These are phyloP conservation scores for Aporophyla nigra DNA, from an alignment of 2,888 invertebrate species.

Conservation along the genomic window DNA sequence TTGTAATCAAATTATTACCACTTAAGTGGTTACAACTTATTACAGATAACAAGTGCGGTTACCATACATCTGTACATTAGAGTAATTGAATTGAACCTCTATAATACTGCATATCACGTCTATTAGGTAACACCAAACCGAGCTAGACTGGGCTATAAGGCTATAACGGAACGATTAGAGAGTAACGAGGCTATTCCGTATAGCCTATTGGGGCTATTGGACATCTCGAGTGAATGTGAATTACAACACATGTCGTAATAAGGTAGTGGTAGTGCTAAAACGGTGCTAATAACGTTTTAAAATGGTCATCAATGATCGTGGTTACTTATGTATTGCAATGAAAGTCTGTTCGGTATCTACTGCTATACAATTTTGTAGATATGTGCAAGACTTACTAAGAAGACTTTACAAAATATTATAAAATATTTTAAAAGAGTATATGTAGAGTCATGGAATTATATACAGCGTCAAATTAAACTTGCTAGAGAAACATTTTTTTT, in stretches of 20 bases:
- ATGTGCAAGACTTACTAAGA: neutral
- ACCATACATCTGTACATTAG: neutral
- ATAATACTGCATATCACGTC: constrained; percentile 3
- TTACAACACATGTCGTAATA: constrained; percentile 27
- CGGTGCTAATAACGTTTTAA: constrained; percentile 38
- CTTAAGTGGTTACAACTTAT: neutral
- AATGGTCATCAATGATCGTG: constrained; percentile 22
- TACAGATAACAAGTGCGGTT: neutral
- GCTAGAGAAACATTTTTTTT: no score
- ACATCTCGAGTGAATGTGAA: constrained; percentile 47
- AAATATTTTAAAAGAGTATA: neutral
- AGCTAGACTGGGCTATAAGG: constrained; percentile 31
- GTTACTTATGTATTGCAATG: constrained; percentile 6
- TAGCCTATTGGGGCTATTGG: constrained; percentile 16
- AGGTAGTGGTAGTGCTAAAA: constrained; percentile 4
- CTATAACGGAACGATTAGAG: constrained; percentile 37
- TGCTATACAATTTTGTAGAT: neutral
- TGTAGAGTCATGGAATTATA: neutral
- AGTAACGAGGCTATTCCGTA: constrained; percentile 32
- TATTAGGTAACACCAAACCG: constrained; percentile 30
- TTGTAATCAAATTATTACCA: neutral
- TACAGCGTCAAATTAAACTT: no score
- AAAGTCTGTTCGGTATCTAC: neutral
- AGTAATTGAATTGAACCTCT: constrained; percentile 12
- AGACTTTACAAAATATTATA: no score